Evolutionary conservation across 2,797 vertebrate genomes (phyloP), one percentile per base, ranked within the genome.

Genomic region (Lithobates pipiens): DNA sequence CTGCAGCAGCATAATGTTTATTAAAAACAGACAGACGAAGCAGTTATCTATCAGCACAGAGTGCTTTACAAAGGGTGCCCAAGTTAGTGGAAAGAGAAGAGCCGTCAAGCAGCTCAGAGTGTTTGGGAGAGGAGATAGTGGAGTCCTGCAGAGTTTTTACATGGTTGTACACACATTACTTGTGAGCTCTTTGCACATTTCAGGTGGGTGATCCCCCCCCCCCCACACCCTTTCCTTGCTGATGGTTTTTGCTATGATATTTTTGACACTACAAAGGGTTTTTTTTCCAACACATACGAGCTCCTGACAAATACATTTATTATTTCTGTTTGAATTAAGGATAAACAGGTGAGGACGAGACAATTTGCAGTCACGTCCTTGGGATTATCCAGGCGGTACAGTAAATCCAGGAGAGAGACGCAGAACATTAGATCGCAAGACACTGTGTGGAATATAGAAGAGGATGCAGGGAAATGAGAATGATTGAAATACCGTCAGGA

Each of bases 351-450:
- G 8, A 61, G 54, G 54, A 21, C 2, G 65, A 42, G 34, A 65
- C 57, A 23, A 85, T 80, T 85, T 77, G 21, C 65, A 27, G 79
- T 80, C 84, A 85, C 78, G 84, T 80, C 42, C 11, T 9, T 2
- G 61, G 71, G 84, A 85, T 85, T 85, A 80, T 73, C 34, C 54
- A 68, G 39, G 32, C 32, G 32, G 84, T 67, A 85, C 84, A 85
- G 57, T 85, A 85, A 80, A 85, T 80, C 84, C 77, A 36, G n/a
- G 57, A n/a, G 23, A n/a, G 23, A 42, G 57, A 23, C 21, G 75
- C 69, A 16, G n/a, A 82, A 71, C 50, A 73, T 46, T 71, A 69
- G 36, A 78, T 34, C 34, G 42, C 54, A 7, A 65, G 76, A 78
- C 39, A n/a, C 34, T 42, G 8, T n/a, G 6, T 61, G 54, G 21